Evolutionary conservation across 1,140 invertebrate species (phyloP).

Genomic region (Cyclargus thomasi): DNA sequence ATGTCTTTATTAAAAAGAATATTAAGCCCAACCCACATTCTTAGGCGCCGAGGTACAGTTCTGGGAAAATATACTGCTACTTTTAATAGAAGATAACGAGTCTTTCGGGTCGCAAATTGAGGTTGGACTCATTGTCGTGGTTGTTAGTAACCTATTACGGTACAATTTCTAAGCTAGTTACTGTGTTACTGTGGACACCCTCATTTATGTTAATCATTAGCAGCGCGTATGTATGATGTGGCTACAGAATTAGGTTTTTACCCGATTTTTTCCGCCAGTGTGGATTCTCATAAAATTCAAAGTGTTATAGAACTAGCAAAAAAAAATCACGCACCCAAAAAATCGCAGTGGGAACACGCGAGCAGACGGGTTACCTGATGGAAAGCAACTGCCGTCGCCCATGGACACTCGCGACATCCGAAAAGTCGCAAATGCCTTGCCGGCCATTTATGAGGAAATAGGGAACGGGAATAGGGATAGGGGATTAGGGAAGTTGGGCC

Average conservation of each 20-base stretch:
- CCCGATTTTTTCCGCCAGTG: too few relatives aligned
- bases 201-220: neutral
- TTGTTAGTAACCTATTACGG: neutral
- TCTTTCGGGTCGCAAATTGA: neutral
- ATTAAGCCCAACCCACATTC: neutral
- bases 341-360: too few relatives aligned
- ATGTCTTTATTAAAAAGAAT: neutral
- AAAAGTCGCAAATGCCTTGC: too few relatives aligned
- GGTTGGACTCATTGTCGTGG: constrained; percentile 1
- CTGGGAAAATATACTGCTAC: neutral
- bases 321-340: too few relatives aligned
- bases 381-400: too few relatives aligned
- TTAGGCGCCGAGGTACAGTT: neutral
- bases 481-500: too few relatives aligned
- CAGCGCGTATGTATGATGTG: neutral
- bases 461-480: too few relatives aligned
- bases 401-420: too few relatives aligned
- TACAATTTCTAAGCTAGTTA: constrained; percentile 1
- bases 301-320: too few relatives aligned
- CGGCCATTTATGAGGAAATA: too few relatives aligned
- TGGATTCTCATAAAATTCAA: too few relatives aligned
- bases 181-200: neutral
- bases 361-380: too few relatives aligned
- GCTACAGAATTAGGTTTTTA: neutral
- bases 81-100: constrained; percentile 5